Conservation (phyloP, 2,888 invertebrate species). For the Melieria omissa region DNA sequence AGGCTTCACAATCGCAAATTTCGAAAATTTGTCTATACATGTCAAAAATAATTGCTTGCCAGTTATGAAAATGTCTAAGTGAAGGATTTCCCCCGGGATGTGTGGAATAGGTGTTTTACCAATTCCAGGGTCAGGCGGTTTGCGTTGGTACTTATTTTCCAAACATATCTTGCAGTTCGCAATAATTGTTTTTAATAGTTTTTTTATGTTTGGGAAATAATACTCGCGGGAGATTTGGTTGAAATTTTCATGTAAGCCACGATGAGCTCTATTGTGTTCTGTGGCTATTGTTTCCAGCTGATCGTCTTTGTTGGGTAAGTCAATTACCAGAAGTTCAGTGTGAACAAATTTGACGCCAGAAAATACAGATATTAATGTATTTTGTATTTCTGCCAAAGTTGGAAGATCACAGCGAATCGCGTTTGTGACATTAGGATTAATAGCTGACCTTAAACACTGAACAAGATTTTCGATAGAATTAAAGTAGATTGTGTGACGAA, state of each 20-base stretch:
- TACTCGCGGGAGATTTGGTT: constrained; percentile 31
- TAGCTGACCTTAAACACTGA: constrained; percentile 20
- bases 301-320: constrained; percentile 36
- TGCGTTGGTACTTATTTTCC: constrained; percentile 1
- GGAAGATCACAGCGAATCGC: constrained; percentile 19
- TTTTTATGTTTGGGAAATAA: constrained; percentile 33
- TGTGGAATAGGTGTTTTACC: background rate
- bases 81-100: constrained; percentile 11
- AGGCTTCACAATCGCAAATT: no score
- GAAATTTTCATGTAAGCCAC: constrained; percentile 29
- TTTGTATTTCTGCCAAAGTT: constrained; percentile 19
- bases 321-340: constrained; percentile 27
- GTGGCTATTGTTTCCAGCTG: constrained; percentile 33
- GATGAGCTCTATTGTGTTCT: constrained; percentile 34
- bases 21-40: no score
- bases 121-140: no score
- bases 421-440: constrained; percentile 26
- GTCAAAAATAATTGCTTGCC: background rate
- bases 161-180: constrained; percentile 35
- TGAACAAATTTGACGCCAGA: constrained; percentile 30
- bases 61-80: constrained; percentile 4
- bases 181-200: constrained; percentile 26
- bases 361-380: constrained; percentile 18
- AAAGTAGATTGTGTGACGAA: background rate
- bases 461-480: constrained; percentile 19